phyloP scores from a whole-genome alignment of 1,140 invertebrate species.

The Diploscapter pachys region DNA sequence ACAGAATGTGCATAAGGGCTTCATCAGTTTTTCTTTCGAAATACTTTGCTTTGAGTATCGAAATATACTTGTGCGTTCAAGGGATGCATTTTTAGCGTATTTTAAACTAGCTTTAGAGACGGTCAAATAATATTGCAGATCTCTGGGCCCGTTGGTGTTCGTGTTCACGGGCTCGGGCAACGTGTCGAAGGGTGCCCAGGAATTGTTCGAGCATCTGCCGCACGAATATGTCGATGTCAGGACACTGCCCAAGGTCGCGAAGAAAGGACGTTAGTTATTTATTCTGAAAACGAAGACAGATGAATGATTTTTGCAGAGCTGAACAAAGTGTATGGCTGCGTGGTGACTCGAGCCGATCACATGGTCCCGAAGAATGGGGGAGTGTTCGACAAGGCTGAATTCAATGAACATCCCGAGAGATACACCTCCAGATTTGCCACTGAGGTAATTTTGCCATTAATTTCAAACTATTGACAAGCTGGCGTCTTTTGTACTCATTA shows the following conservation, averaged over 20 bases:
- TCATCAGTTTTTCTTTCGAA: no score
- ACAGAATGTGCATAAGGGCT: no score
- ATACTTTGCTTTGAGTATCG: no score
- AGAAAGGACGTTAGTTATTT: constrained; percentile 80
- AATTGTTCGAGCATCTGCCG: constrained; percentile 93
- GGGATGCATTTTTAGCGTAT: no score
- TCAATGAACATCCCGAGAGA: constrained; percentile 82
- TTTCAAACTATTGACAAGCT: neutral
- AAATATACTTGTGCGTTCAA: no score
- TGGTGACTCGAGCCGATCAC: constrained; percentile 83
- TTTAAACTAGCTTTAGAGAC: no score
- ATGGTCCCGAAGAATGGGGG: constrained; percentile 81
- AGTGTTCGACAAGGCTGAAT: constrained; percentile 67
- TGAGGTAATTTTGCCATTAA: constrained; percentile 67
- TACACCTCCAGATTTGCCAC: constrained; percentile 95
- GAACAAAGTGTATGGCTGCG: constrained; percentile 90
- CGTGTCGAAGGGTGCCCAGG: constrained; percentile 81
- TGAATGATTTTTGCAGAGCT: constrained; percentile 66
- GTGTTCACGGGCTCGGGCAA: constrained; percentile 90
- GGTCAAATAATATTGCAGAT: constrained; percentile 58
- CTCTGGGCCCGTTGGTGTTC: constrained; percentile 92
- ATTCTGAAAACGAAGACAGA: neutral
- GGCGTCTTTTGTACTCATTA: neutral
- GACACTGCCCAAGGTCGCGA: constrained; percentile 87
- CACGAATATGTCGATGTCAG: constrained; percentile 94